A percentile compares a stretch with the other conserved stretches of the same genome.
These are phyloP conservation scores for Trachelus troglodyta DNA, from an alignment of 2,888 invertebrate genomes.

Conservation along the genomic window DNA sequence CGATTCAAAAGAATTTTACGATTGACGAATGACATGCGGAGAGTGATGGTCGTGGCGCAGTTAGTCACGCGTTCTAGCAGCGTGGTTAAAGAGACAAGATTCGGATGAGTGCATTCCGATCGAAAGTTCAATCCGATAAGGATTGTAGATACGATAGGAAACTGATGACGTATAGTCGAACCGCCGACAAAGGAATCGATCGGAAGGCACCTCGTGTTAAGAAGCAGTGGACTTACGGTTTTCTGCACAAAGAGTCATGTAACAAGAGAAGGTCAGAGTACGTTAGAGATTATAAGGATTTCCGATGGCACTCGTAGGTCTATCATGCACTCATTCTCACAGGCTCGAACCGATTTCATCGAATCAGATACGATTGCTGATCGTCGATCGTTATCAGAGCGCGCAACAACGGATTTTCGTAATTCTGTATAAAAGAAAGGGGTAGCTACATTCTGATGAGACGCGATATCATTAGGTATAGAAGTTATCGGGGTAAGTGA, in stretches of 20 bases:
- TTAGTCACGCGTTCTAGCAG: background rate
- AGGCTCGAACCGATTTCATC: background rate
- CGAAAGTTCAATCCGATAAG: background rate
- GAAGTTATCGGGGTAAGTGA: no score
- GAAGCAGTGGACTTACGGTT: slow-evolving; percentile 75
- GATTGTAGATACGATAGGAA: no score
- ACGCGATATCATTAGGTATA: no score
- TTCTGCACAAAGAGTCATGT: slow-evolving; percentile 71
- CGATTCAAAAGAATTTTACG: no score
- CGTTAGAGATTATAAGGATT: slow-evolving; percentile 30
- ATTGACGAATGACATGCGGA: background rate
- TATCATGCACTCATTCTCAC: slow-evolving; percentile 62
- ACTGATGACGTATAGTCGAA: no score
- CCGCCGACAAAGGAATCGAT: background rate
- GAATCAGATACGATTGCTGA: background rate
- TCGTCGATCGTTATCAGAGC: no score
- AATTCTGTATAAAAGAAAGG: no score
- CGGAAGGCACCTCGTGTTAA: slow-evolving; percentile 1
- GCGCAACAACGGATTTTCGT: no score
- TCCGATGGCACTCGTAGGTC: slow-evolving; percentile 66
- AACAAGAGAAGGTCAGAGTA: slow-evolving; percentile 50
- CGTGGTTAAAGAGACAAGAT: background rate
- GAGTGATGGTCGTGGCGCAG: background rate
- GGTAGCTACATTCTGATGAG: no score
- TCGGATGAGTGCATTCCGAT: background rate